Evolutionary conservation across 1,140 invertebrate genomes (phyloP), one percentile per base, ranked within the genome.

Genomic region (Hydropsyche tenuis): DNA sequence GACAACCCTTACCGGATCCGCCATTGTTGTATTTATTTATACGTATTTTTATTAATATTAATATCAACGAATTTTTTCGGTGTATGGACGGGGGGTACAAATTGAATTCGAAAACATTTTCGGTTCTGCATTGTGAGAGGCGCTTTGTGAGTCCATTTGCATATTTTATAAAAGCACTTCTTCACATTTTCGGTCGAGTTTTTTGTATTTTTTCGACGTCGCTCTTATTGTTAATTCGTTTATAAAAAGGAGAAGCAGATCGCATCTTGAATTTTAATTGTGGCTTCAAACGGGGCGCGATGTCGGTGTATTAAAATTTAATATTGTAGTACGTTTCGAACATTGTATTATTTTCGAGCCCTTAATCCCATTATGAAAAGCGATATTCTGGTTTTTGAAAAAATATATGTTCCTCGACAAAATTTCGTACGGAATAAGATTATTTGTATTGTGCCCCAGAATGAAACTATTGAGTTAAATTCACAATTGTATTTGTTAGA

Each of bases 221-320:
- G 27, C 18, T 65, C n/a, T 65, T 43, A 43, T 42, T 65, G 42
- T 65, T 43, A 43, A 65, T 65, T 65, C 42, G 16, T 65, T 43
- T 65, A 65, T 45, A 65, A 43, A 18, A 65, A 65, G 30, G 56
- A 60, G 23, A 60, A 60, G 23, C 56, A 27, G 23, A 27, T 25
- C 23, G 56, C 56, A 27, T 25, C 56, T 60, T 60, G 56, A 60
- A 60, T 60, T 60, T 60, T 60, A 60, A 60, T 60, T 60, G 56
- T 60, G 56, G 22, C 56, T 23, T 27, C 56, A 25, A 60, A 60
- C 20, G 56, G 22, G 30, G 30, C 30, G 30, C 30, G 30, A 37
- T 37, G 30, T 37, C 56, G 12, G 2, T 27, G 22, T 60, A 60
- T 60, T 60, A 60, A 60, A 60, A 60, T 60, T 60, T 60, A 60